phyloP scores from a whole-genome alignment of 2,888 invertebrate genomes.

The Brachylomia viminalis region DNA sequence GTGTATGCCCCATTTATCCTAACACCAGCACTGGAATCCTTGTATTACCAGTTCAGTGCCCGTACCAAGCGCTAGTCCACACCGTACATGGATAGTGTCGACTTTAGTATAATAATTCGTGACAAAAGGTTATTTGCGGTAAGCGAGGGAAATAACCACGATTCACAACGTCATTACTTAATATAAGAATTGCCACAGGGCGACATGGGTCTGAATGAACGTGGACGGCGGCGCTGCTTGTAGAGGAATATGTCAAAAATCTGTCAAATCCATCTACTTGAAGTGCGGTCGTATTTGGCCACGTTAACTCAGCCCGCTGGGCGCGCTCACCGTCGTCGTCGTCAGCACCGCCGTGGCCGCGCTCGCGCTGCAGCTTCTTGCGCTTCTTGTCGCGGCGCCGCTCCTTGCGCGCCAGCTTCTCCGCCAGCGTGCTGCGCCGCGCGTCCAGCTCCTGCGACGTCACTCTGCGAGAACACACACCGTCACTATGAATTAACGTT shows the following conservation, averaged over 20 bases:
- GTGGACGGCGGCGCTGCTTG: neutral
- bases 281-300: neutral
- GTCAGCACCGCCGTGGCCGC: slow-evolving; percentile 56
- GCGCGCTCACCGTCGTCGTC: slow-evolving; percentile 38
- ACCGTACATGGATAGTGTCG: neutral
- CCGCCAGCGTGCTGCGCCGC: slow-evolving; percentile 92
- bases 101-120: neutral
- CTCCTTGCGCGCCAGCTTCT: slow-evolving; percentile 94
- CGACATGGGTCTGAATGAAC: neutral
- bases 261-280: neutral
- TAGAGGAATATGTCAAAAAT: neutral
- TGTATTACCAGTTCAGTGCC: neutral
- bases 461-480: slow-evolving; percentile 69
- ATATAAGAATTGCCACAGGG: neutral
- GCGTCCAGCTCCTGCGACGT: slow-evolving; percentile 92
- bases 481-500: neutral
- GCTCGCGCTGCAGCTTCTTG: slow-evolving; percentile 90
- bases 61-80: neutral
- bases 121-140: neutral
- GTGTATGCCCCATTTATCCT: neutral
- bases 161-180: neutral
- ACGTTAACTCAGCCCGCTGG: neutral
- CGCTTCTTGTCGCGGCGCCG: slow-evolving; percentile 94
- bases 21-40: neutral
- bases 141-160: neutral